Base-by-base conservation (phyloP, 2,113 vertebrate species). In the Abramis brama region DNA sequence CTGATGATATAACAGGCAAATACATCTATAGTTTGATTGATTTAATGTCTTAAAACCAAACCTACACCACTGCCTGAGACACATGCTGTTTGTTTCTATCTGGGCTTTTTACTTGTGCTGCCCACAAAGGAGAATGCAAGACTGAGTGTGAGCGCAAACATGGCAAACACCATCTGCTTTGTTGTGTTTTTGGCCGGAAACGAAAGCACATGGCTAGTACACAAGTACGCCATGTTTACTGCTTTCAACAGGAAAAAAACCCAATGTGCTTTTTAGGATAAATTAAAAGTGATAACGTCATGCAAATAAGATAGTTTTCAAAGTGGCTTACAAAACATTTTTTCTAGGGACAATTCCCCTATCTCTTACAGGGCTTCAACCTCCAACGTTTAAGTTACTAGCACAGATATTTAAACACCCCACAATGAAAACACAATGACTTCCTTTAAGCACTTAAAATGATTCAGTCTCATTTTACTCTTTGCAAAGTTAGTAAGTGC, bases 101-200 rank as follows among this genome's bases (percentile, higher is more conserved):
- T 33, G 15, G 75, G 75, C 50, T 77, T 25, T 27, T 33, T 55
- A 55, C 45, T 55, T 30, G 25, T 77, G 75, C 47, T 77, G 75
- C 30, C 83, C 45, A 70, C 74, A 78, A 50, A 64, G 25, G 39
- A 78, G n/a, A 68, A 55, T 52, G 82, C 45, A 47, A 87, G 52
- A 66, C 82, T 81, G 68, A 75, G 77, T 85, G 59, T 25, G 43
- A 84, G 55, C 15, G 70, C 81, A 79, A 73, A 79, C 74, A 87
- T 52, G 33, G 33, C 11, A 81, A 57, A 45, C 55, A 2, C 83
- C 77, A 85, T 85, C 86, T 85, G 83, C 79, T 85, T 82, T 43
- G 55, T 10, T 45, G 60, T 8, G 76, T 39, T 84, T 84, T 39
- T 75, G 76, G 55, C 57, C 59, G 52, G 62, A 55, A 60, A 30